Evolutionary conservation across 1,140 invertebrate genomes (phyloP), one percentile per base, ranked within the genome.

Genomic region (Eriocheir sinensis): DNA sequence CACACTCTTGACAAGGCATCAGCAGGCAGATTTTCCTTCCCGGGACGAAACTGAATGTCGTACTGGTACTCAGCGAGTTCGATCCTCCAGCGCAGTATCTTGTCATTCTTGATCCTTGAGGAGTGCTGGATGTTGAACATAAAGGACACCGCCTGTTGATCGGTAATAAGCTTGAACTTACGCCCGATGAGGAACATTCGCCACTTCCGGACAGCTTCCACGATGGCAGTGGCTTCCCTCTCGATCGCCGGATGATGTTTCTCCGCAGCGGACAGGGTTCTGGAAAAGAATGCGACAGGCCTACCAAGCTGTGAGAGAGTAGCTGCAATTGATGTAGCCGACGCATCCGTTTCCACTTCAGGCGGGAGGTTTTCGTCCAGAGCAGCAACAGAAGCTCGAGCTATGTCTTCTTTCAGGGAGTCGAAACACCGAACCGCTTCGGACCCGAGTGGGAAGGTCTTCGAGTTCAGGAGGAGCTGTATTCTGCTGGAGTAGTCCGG

Each of bases 151-250:
- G 86, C 34, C 30, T 41, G n/a, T n/a, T 91, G 48, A 48, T 60
- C 89, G 72, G 48, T 91, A 3, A 91, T 12, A 40, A 89, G 3
- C 27, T 41, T 38, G n/a, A 89, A 89, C 21, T 48, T 41, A 2
- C 88, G 6, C 27, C 36, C 88, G 48, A 48, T 41, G 4, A 89
- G 12, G 34, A 60, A 91, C n/a, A 60, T 12, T 91, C 89, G 15
- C 89, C 89, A 91, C 48, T 91, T 91, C 30, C n/a, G 27, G 60
- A 91, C 41, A 12, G 89, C 89, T n/a, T 91, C 89, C 9, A 91
- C n/a, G 8, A 91, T 91, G n/a, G 89, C 89, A 30, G 9, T 32
- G 21, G 41, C 48, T 32, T 91, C 89, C 48, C 48, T 91, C 53
- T 91, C 89, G 6, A 91, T 30, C 30, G 88, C 36, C 60, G 89